Evolutionary conservation across 2,888 invertebrate genomes (phyloP).

Genomic region (Tetragonisca angustula): DNA sequence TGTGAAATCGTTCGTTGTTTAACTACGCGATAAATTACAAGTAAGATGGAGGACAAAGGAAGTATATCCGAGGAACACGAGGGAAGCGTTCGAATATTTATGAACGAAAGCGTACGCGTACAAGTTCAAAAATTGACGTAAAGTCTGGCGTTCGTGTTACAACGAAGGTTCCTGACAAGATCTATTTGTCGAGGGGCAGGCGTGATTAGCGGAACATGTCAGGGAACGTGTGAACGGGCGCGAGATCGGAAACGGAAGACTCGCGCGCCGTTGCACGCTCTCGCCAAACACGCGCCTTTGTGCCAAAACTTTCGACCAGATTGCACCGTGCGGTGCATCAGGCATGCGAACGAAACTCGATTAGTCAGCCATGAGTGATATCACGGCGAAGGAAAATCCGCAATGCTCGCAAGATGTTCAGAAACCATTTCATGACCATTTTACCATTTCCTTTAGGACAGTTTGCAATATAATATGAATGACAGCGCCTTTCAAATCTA

Average conservation of each 20-base stretch:
- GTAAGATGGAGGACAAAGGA: too few species aligned
- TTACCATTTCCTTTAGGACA: neutral
- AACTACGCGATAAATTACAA: too few species aligned
- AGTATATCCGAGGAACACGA: too few species aligned
- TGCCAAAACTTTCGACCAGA: slow-evolving; percentile 27
- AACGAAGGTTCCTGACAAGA: slow-evolving; percentile 52
- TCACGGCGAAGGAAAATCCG: slow-evolving; percentile 18
- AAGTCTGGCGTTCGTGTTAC: slow-evolving; percentile 36
- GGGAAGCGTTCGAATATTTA: too few species aligned
- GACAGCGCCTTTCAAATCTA: neutral
- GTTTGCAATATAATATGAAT: too few species aligned
- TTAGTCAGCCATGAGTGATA: slow-evolving; percentile 57
- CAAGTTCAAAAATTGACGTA: neutral
- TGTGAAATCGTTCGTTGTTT: too few species aligned
- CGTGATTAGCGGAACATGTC: slow-evolving; percentile 29
- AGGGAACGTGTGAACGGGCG: slow-evolving; percentile 14
- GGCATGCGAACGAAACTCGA: slow-evolving; percentile 35
- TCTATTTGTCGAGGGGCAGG: slow-evolving; percentile 32
- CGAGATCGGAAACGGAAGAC: neutral
- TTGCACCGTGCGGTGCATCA: slow-evolving; percentile 31
- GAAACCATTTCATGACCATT: neutral
- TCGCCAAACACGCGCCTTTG: slow-evolving; percentile 5
- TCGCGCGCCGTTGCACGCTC: slow-evolving; percentile 4
- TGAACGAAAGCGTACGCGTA: too few species aligned
- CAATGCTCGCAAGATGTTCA: neutral